Evolutionary conservation across 2,113 vertebrate genomes (phyloP).

Genomic region (Hypocryptadius cinnamomeus): DNA sequence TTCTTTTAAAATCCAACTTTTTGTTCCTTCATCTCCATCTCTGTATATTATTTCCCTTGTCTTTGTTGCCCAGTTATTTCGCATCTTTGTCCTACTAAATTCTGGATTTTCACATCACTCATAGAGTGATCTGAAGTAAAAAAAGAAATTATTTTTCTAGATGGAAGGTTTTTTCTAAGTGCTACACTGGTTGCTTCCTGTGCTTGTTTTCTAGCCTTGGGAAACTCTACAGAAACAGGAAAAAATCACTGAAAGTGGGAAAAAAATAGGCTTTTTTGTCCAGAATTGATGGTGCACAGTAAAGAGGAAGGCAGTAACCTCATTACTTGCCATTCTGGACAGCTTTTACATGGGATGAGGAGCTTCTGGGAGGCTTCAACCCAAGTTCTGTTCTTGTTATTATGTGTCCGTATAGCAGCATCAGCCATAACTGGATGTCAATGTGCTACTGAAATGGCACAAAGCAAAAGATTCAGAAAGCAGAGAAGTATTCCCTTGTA

Average conservation of each 20-base stretch:
- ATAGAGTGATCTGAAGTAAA: background rate
- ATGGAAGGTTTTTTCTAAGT: background rate
- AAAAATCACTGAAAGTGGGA: background rate
- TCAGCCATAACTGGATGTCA: background rate
- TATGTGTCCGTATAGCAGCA: background rate
- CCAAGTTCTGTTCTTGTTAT: background rate
- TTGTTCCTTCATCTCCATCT: background rate
- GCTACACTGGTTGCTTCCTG: background rate
- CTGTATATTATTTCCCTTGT: conserved; percentile 4
- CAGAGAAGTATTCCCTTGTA: background rate
- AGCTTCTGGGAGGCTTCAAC: background rate
- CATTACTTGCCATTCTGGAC: background rate
- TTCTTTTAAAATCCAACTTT: conserved; percentile 10
- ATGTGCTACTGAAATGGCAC: background rate
- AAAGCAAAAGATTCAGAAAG: background rate
- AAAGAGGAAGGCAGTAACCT: background rate
- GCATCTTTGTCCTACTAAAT: conserved; percentile 7
- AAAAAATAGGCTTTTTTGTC: background rate
- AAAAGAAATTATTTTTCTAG: background rate
- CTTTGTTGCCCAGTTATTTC: conserved; percentile 5
- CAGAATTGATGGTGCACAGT: background rate
- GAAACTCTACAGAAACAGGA: background rate
- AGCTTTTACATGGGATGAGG: background rate
- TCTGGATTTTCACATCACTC: background rate
- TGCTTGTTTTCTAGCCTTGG: background rate